Evolutionary conservation across 1,140 invertebrate genomes (phyloP).

Genomic region (Danaus melanippus): DNA sequence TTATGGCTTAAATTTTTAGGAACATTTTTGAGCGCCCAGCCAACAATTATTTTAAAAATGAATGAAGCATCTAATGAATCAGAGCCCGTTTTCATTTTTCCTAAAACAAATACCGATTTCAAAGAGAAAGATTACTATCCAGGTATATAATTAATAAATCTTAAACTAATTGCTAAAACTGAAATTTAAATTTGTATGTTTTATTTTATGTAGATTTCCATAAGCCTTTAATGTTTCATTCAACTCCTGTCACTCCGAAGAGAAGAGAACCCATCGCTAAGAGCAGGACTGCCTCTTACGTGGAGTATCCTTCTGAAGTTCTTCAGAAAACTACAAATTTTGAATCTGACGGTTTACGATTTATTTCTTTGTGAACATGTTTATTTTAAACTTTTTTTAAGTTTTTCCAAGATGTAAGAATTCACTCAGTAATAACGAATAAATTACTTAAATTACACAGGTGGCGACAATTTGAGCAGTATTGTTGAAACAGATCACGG

Average conservation of each 20-base stretch:
- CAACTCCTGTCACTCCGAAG: constrained; percentile 19
- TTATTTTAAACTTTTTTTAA: too few species aligned
- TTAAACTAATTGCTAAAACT: neutral
- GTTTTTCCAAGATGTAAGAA: too few species aligned
- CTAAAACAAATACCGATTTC: constrained; percentile 25
- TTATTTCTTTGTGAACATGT: too few species aligned
- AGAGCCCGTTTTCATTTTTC: constrained; percentile 7
- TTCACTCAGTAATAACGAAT: too few species aligned
- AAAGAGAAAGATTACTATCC: constrained; percentile 7
- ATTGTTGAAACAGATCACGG: constrained; percentile 20
- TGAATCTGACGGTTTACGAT: constrained; percentile 29
- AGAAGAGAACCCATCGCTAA: constrained; percentile 5
- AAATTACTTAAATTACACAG: constrained; percentile 2
- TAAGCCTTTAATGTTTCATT: constrained; percentile 22
- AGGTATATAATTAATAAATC: neutral
- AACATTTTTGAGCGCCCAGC: constrained; percentile 3
- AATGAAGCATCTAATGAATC: constrained; percentile 5
- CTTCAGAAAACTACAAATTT: constrained; percentile 53
- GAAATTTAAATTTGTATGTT: neutral
- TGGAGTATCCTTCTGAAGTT: constrained; percentile 47
- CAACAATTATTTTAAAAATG: constrained; percentile 13
- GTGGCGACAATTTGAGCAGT: constrained; percentile 20
- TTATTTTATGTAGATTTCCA: constrained; percentile 16
- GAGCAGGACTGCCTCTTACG: constrained; percentile 26
- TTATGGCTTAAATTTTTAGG: neutral